These are phyloP conservation scores for Temnothorax curvispinosus DNA, from an alignment of 1,140 invertebrate genomes.

Conservation along the genomic window DNA sequence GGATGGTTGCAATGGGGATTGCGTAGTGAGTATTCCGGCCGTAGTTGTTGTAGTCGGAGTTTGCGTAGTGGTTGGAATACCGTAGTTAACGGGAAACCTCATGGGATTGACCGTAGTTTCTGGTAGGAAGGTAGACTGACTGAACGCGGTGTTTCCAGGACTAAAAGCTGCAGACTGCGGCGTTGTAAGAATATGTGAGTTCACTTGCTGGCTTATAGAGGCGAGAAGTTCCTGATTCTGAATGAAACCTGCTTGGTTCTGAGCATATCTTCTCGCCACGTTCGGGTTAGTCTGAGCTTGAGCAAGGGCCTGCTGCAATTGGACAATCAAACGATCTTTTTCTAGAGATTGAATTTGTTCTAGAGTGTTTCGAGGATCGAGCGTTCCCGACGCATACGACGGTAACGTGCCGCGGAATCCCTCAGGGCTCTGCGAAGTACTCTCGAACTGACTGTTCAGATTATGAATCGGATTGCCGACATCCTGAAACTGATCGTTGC, in stretches of 20 bases:
- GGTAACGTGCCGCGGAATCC: constrained; percentile 72
- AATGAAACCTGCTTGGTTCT: constrained; percentile 73
- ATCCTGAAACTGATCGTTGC: constrained; percentile 67
- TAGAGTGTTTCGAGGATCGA: constrained; percentile 76
- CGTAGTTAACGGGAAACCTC: constrained; percentile 71
- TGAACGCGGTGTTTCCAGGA: constrained; percentile 61
- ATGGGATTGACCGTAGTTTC: constrained; percentile 65
- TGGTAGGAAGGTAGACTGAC: constrained; percentile 69
- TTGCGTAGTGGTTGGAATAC: constrained; percentile 60
- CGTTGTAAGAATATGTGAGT: constrained; percentile 49
- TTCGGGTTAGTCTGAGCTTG: constrained; percentile 68
- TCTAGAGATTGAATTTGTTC: constrained; percentile 80
- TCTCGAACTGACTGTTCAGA: constrained; percentile 61
- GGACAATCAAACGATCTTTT: constrained; percentile 80
- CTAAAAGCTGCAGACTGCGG: constrained; percentile 19
- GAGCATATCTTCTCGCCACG: constrained; percentile 68
- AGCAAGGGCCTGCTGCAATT: constrained; percentile 78
- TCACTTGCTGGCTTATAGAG: constrained; percentile 61
- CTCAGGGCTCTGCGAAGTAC: constrained; percentile 47
- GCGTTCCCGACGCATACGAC: constrained; percentile 79
- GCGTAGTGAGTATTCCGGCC: constrained; percentile 2
- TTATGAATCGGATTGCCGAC: constrained; percentile 69
- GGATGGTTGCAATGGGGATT: constrained; percentile 39
- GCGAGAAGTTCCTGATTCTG: constrained; percentile 71
- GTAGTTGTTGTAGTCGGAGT: constrained; percentile 54